phyloP scores from a whole-genome alignment of 2,888 invertebrate genomes.

The Pomacea canaliculata region DNA sequence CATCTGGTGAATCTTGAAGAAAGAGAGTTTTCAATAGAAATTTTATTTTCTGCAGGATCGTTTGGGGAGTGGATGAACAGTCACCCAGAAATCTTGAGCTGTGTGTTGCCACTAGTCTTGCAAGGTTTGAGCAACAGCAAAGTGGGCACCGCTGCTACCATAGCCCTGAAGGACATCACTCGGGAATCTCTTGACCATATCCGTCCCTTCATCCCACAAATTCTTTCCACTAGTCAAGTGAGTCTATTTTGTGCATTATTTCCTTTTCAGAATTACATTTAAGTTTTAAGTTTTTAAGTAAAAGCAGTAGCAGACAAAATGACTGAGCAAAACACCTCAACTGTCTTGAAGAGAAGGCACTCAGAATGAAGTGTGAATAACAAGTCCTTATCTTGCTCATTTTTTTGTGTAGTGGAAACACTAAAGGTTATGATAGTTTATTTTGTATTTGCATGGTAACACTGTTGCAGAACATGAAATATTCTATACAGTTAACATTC shows the following conservation, averaged over 20 bases:
- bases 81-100: conserved; percentile 78
- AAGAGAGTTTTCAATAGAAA: too few species aligned
- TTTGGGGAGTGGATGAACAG: conserved; percentile 88
- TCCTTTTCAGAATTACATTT: conserved; percentile 27
- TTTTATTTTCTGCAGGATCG: conserved; percentile 73
- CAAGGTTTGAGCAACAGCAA: conserved; percentile 77
- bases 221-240: conserved; percentile 78
- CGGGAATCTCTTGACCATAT: conserved; percentile 84
- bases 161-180: conserved; percentile 89
- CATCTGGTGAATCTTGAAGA: too few species aligned
- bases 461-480: too few species aligned
- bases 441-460: too few species aligned
- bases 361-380: too few species aligned
- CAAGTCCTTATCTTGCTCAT: too few species aligned
- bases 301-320: neutral
- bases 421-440: too few species aligned
- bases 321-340: too few species aligned
- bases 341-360: too few species aligned
- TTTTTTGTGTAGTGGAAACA: too few species aligned
- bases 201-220: conserved; percentile 81
- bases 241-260: conserved; percentile 11
- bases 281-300: neutral
- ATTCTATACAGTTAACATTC: too few species aligned
- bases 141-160: conserved; percentile 84
- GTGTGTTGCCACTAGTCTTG: conserved; percentile 79